phyloP scores from a whole-genome alignment of 1,140 invertebrate genomes.

The Vanessa atalanta region DNA sequence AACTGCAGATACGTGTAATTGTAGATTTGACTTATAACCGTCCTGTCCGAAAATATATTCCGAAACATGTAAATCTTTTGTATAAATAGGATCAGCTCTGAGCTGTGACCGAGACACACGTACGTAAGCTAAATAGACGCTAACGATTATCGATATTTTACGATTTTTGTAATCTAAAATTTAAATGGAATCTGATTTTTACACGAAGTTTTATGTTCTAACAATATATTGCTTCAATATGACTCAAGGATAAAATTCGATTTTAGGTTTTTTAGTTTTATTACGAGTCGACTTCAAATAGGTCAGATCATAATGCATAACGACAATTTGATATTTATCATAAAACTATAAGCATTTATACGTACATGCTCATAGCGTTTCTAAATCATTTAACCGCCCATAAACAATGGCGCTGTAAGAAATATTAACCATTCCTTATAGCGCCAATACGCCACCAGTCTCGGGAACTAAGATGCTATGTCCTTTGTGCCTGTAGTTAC shows the following conservation, averaged over 20 bases:
- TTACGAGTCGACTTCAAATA: background rate
- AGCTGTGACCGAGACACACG: background rate
- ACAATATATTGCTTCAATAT: background rate
- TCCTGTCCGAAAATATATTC: background rate
- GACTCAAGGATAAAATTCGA: background rate
- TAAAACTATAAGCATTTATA: background rate
- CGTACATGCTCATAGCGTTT: background rate
- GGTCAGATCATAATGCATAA: background rate
- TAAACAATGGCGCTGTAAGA: no score
- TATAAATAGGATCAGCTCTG: background rate
- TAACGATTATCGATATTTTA: constrained; percentile 6
- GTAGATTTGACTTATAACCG: constrained; percentile 42
- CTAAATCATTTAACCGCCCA: no score
- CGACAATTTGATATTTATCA: background rate
- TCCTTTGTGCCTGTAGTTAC: no score
- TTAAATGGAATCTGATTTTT: constrained; percentile 38
- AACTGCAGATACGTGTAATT: constrained; percentile 48
- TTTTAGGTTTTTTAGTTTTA: background rate
- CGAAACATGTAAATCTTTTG: background rate
- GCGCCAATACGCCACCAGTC: no score
- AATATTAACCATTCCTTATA: no score
- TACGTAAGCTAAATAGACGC: background rate
- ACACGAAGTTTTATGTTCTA: constrained; percentile 32
- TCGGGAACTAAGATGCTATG: no score
- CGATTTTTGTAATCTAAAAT: background rate